Percentiles rank a stretch among this genome's conserved stretches.
Evolutionary conservation across 2,113 vertebrate genomes (phyloP).

Genomic region (Calidris pugnax): DNA sequence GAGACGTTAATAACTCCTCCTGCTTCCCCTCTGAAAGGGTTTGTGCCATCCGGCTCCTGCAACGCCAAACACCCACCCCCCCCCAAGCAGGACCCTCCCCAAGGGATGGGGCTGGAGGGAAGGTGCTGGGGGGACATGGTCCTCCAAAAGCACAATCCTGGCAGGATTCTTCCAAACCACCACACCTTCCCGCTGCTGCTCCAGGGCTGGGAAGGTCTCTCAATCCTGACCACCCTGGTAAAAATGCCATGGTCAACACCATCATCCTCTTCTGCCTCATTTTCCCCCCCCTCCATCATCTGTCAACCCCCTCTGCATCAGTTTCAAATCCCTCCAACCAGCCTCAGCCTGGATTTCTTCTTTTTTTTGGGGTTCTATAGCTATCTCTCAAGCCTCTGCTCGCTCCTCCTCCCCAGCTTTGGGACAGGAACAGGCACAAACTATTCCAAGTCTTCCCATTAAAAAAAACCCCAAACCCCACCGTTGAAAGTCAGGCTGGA

Average conservation of each 20-base stretch:
- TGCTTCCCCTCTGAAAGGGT: not conserved
- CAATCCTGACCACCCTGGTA: not conserved
- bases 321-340: not conserved
- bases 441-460: not conserved
- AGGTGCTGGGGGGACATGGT: fast-evolving
- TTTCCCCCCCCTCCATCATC: not conserved
- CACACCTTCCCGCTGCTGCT: not conserved
- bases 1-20: not conserved
- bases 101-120: not conserved
- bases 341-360: not conserved
- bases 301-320: not conserved
- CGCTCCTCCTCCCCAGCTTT: not conserved
- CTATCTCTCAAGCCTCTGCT: not conserved
- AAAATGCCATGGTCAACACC: not conserved
- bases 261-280: not conserved
- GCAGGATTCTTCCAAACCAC: not conserved
- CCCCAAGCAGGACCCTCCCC: not conserved
- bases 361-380: not conserved
- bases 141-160: not conserved
- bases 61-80: not conserved
- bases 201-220: not conserved
- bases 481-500: not conserved
- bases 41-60: not conserved
- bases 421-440: not conserved
- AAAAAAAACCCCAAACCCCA: too few species aligned